Conservation (phyloP, 2,797 vertebrate genomes). For the Echeneis naucrates region DNA sequence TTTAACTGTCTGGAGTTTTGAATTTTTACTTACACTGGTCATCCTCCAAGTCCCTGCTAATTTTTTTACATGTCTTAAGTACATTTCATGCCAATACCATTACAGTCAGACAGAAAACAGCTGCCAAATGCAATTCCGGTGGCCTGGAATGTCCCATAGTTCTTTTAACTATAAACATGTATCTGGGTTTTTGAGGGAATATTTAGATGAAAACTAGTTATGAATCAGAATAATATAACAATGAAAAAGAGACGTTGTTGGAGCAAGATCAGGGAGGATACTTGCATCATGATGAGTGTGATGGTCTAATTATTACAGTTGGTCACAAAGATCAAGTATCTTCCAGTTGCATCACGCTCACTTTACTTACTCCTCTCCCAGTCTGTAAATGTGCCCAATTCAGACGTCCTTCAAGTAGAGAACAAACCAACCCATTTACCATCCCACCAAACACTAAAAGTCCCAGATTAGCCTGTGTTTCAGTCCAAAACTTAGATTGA, state of each 20-base stretch:
- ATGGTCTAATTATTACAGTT: slow-evolving; percentile 91
- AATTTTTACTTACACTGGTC: slow-evolving; percentile 57
- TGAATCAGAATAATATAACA: slow-evolving; percentile 74
- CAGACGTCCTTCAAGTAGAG: slow-evolving; percentile 94
- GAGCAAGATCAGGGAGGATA: slow-evolving; percentile 74
- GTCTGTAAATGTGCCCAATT: slow-evolving; percentile 87
- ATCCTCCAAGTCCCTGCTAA: slow-evolving; percentile 49
- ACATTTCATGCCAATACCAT: slow-evolving; percentile 62
- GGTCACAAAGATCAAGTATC: slow-evolving; percentile 98
- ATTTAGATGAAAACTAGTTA: slow-evolving; percentile 85
- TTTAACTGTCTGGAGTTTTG: slow-evolving; percentile 58
- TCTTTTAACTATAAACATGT: slow-evolving; percentile 58
- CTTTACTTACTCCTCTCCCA: slow-evolving; percentile 82
- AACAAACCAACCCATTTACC: slow-evolving; percentile 62
- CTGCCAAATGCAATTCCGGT: slow-evolving; percentile 54
- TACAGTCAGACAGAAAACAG: slow-evolving; percentile 50
- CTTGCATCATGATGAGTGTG: slow-evolving; percentile 74
- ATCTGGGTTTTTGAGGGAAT: slow-evolving; percentile 80
- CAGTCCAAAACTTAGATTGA: slow-evolving; percentile 45
- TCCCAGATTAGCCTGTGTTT: slow-evolving; percentile 64
- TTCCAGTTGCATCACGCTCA: slow-evolving; percentile 89
- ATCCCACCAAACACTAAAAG: slow-evolving; percentile 56
- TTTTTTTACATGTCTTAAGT: slow-evolving; percentile 59
- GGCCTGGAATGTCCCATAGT: slow-evolving; percentile 75
- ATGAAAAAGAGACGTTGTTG: slow-evolving; percentile 71